A percentile compares a stretch with the other conserved stretches of the same genome.
Evolutionary conservation across 2,888 invertebrate genomes (phyloP).

Genomic region (Chorisops tibialis): DNA sequence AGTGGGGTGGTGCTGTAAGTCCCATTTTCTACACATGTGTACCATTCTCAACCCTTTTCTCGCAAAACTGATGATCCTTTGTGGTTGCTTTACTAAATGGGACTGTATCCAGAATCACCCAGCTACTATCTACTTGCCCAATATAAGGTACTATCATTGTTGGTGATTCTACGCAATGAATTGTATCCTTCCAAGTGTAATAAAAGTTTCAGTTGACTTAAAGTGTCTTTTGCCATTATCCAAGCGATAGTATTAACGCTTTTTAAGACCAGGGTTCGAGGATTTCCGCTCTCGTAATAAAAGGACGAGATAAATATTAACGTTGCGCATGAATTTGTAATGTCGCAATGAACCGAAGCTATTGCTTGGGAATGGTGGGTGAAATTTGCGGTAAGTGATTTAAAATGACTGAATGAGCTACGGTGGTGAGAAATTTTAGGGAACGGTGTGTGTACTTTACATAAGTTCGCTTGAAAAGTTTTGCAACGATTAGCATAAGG

Average conservation of each 20-base stretch:
- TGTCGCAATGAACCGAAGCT: slow-evolving; percentile 1
- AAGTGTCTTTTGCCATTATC: slow-evolving; percentile 6
- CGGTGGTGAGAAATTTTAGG: background rate
- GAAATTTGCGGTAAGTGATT: slow-evolving; percentile 6
- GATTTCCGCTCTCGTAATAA: background rate
- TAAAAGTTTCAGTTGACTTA: background rate
- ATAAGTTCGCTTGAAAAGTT: no score
- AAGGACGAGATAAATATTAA: slow-evolving; percentile 4
- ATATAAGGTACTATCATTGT: background rate
- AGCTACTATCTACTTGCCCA: background rate
- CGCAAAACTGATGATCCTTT: background rate
- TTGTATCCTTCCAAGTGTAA: background rate
- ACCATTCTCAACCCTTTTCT: background rate
- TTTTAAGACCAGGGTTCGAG: no score
- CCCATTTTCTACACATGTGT: background rate
- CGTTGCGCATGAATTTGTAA: slow-evolving; percentile 4
- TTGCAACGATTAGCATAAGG: background rate
- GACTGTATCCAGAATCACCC: background rate
- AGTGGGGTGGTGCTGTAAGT: background rate
- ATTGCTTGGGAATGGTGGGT: background rate
- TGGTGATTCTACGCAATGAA: slow-evolving; percentile 1
- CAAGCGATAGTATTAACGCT: background rate
- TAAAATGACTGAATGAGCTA: background rate
- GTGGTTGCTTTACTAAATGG: background rate
- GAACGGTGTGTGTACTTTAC: background rate